Evolutionary conservation across 64 coral and sea anemone genomes (phyloP).

Genomic region (Trachythela sp.): DNA sequence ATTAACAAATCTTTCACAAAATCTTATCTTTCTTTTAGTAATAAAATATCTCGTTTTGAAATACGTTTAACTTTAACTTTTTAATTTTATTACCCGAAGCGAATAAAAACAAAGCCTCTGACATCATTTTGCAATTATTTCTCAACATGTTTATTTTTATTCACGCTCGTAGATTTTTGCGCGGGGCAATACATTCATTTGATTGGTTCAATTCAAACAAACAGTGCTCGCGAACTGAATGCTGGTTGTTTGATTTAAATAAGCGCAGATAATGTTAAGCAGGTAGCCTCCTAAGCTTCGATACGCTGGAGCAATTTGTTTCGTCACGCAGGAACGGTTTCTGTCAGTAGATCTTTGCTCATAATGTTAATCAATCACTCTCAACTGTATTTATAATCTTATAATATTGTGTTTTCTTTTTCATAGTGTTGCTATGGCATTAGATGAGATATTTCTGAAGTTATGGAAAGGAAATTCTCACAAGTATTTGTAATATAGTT

Average conservation of each 20-base stretch:
- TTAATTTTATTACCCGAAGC: background rate
- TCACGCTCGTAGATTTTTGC: background rate
- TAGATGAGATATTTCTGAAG: background rate
- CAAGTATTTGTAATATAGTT: background rate
- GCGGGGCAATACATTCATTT: background rate
- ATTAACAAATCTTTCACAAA: background rate
- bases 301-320: background rate
- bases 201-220: background rate
- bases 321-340: background rate
- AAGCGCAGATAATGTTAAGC: background rate
- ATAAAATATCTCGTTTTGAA: background rate
- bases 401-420: background rate
- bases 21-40: background rate
- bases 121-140: background rate
- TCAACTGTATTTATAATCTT: background rate
- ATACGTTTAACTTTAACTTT: background rate
- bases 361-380: background rate
- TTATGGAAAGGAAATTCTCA: background rate
- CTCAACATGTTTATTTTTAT: slow-evolving; percentile 6
- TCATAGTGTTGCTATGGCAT: background rate
- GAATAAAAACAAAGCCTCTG: background rate
- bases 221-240: background rate
- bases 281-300: background rate
- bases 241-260: background rate
- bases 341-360: background rate